Base-by-base conservation (phyloP, 53 echinoderm and acorn worm genomes). In the Patiria pectinifera region DNA sequence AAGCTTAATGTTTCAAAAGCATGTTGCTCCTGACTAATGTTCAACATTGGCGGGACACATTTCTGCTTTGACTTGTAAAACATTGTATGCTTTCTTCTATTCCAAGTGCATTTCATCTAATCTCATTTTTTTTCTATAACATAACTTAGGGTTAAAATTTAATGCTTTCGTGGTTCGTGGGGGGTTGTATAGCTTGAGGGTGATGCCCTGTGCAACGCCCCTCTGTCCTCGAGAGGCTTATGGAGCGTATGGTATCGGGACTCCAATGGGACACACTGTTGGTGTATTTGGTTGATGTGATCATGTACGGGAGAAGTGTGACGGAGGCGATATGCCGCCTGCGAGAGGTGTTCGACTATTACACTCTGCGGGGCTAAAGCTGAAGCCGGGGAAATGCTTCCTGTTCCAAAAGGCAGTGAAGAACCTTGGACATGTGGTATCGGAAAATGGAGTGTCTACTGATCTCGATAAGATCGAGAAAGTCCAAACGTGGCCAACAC, bases 271-370 rank as follows among this genome's bases (percentile, higher is more conserved):
- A 35, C 35, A 35, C 35, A 35, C 35, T 35, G 35, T 35, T 35
- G 35, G 35, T 35, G 35, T 35, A 35, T 35, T 35, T 35, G 35
- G 35, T 0, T 74, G 87, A 86, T 47, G 3, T 71, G 7, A 86
- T 86, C 8, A 10, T 86, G 12, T 86, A 86, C 63, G 87, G 87
- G 69, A 69, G 44, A 23, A 86, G 26, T 23, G 71, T 66, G 24
- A 35, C 22, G 12, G 71, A 86, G 70, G 87, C 71, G 63, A 72
- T 46, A 60, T 7, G 11, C 12, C 71, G 70, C 59, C 18, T 86
- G 87, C 16, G 72, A 6, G 72, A 83, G 83, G 61, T 59, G 53
- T 53, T 24, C 83, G 2, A 11, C 11, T 6, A 59, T 24, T 49
- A 5, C 24, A 18, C 45, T 16, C 18, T 16, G 72, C 72, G 6